Conservation (phyloP, 1,140 invertebrate genomes). For the Ctenoplectra terminalis region DNA sequence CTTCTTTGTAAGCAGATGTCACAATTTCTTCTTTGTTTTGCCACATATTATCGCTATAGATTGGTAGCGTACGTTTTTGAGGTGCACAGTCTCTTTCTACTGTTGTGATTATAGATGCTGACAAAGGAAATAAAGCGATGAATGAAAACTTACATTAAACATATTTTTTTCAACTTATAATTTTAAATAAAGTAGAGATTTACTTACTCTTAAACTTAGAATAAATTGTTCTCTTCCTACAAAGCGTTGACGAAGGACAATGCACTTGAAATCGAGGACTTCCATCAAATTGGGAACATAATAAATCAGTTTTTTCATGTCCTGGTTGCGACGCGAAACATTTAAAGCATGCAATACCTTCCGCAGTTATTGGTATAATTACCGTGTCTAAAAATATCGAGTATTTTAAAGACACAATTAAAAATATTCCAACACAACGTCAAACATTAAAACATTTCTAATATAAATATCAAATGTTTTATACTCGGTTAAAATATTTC, state of each 20-base stretch:
- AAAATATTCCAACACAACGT: not conserved
- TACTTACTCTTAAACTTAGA: slow-evolving; percentile 85
- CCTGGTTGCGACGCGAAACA: slow-evolving; percentile 37
- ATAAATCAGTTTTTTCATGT: slow-evolving; percentile 66
- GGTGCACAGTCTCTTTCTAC: slow-evolving; percentile 88
- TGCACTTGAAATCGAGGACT: slow-evolving; percentile 86
- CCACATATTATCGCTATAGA: slow-evolving; percentile 85
- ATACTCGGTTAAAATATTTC: slow-evolving; percentile 12
- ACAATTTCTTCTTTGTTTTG: slow-evolving; percentile 84
- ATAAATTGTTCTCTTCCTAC: slow-evolving; percentile 88
- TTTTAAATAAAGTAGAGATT: slow-evolving; percentile 13
- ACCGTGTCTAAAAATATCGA: slow-evolving; percentile 61
- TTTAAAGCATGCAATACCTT: slow-evolving; percentile 68
- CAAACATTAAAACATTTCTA: not conserved
- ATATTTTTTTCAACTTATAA: not conserved
- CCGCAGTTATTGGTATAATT: slow-evolving; percentile 34
- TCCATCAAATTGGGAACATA: slow-evolving; percentile 89
- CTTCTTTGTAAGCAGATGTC: slow-evolving; percentile 86
- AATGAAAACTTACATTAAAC: not conserved
- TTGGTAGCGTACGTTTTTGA: slow-evolving; percentile 86
- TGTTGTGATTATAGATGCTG: slow-evolving; percentile 84
- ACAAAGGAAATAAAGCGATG: slow-evolving; percentile 17
- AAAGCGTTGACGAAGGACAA: slow-evolving; percentile 91
- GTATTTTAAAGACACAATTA: not conserved
- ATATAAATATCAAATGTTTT: not conserved